Evolutionary conservation across 2,797 vertebrate species (phyloP).

Genomic region (Discoglossus pictus): DNA sequence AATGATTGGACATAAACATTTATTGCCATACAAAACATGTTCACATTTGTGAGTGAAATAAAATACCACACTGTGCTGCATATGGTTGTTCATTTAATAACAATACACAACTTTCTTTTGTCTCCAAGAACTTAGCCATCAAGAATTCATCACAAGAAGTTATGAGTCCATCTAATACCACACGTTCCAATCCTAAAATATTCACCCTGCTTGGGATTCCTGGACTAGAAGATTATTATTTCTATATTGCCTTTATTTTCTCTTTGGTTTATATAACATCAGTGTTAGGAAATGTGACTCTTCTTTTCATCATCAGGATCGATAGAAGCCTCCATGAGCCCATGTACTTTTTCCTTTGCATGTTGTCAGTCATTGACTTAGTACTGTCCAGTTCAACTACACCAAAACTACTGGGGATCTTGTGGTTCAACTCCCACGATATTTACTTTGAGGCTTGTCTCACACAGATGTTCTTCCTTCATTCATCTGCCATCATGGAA

Average conservation of each 20-base stretch:
- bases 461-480: conserved; percentile 71
- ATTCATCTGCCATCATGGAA: conserved; percentile 57
- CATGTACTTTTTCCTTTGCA: conserved; percentile 71
- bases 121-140: too few species aligned
- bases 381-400: conserved; percentile 64
- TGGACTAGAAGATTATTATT: conserved; percentile 47
- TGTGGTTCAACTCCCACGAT: conserved; percentile 45
- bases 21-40: too few species aligned
- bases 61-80: too few species aligned
- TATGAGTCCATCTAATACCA: conserved; percentile 32
- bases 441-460: conserved; percentile 59
- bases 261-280: conserved; percentile 43
- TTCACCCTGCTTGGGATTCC: conserved; percentile 57
- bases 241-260: conserved; percentile 55
- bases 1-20: too few species aligned
- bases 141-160: too few species aligned
- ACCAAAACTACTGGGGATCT: conserved; percentile 62
- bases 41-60: too few species aligned
- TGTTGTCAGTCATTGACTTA: conserved; percentile 67
- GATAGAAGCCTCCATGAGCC: conserved; percentile 62
- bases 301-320: conserved; percentile 50
- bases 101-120: too few species aligned
- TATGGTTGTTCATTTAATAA: too few species aligned
- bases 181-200: neutral
- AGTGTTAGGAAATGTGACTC: conserved; percentile 51